Evolutionary conservation across 1,140 invertebrate genomes (phyloP), one percentile per base, ranked within the genome.

Genomic region (Dreissena rostriformis): DNA sequence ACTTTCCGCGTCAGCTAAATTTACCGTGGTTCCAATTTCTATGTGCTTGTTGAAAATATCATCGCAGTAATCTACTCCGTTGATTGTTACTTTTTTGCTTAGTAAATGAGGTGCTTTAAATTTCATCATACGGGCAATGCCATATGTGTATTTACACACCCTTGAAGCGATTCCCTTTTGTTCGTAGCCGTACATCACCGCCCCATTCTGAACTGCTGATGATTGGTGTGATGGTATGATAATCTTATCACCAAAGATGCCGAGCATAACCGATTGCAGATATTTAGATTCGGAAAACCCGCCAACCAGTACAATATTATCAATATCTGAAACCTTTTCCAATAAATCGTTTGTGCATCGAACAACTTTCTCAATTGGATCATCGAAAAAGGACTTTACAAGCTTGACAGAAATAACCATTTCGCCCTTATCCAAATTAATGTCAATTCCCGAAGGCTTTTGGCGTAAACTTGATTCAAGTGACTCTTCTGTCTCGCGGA

Each of bases 31-130:
- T 55, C 87, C 84, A 55, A 85, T 82, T 57, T 78, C 79, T 22
- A 88, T 75, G 67, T 86, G 82, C 65, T 85, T 88, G 28, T 84
- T 66, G 81, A 88, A 88, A 0, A 78, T 63, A 71, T 82, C 85
- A 74, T 88, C 87, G 57, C 82, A 86, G 63, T 73, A 88, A 66
- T 63, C 51, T 12, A 65, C 26, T 24, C 68, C 52, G 24, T 72
- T 52, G n/a, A 65, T 82, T 8, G 28, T 68, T 65, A 70, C 66
- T 63, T 68, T 82, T 51, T 84, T 85, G 15, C 53, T 55, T n/a
- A 63, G 52, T 52, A 63, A 73, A 79, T 82, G 79, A 5, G 24
- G 10, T 66, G 81, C 74, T 22, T 74, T 84, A 39, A 82, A 82
- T 22, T 29, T 51, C 24, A 24, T 28, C 80, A 82, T 55, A 6